A percentile compares a stretch with the other conserved stretches of the same genome.
Conservation (phyloP, 2,797 vertebrate species). For the Pantherophis alleghaniensis region DNA sequence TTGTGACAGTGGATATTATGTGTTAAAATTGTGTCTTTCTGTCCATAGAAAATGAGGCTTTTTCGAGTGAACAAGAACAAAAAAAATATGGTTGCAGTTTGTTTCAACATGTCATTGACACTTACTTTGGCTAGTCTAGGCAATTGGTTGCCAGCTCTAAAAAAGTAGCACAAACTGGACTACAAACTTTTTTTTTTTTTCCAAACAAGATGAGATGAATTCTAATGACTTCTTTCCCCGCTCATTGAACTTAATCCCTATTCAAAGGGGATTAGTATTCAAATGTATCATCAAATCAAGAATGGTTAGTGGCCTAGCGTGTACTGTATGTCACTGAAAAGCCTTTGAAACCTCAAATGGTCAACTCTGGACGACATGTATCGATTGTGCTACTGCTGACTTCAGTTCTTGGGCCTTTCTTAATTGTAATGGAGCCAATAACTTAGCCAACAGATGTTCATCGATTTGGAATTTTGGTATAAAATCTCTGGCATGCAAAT, state of each 20-base stretch:
- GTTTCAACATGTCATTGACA: slow-evolving; percentile 57
- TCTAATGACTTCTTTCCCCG: slow-evolving; percentile 71
- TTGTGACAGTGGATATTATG: slow-evolving; percentile 37
- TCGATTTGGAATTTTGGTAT: slow-evolving; percentile 32
- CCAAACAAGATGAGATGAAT: slow-evolving; percentile 70
- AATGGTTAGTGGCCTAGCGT: slow-evolving; percentile 66
- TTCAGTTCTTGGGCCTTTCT: slow-evolving; percentile 22
- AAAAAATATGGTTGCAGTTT: slow-evolving; percentile 43
- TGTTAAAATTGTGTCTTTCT: slow-evolving; percentile 41
- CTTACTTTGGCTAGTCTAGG: slow-evolving; percentile 55
- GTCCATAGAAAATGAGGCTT: not conserved
- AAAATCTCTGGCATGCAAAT: slow-evolving; percentile 41
- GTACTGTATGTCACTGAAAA: slow-evolving; percentile 54
- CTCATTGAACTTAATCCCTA: slow-evolving; percentile 69
- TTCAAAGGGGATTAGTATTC: slow-evolving; percentile 77
- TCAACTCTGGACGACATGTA: slow-evolving; percentile 45
- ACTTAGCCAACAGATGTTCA: slow-evolving; percentile 29
- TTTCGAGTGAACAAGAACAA: not conserved
- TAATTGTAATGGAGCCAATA: slow-evolving; percentile 32
- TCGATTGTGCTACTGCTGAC: not conserved
- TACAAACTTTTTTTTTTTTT: slow-evolving; percentile 57
- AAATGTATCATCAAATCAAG: slow-evolving; percentile 73
- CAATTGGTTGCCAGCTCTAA: slow-evolving; percentile 53
- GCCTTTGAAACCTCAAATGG: slow-evolving; percentile 53
- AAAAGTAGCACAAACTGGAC: slow-evolving; percentile 49